Base-by-base conservation (phyloP, 2,113 vertebrate species). In the Cercopithecus mona region DNA sequence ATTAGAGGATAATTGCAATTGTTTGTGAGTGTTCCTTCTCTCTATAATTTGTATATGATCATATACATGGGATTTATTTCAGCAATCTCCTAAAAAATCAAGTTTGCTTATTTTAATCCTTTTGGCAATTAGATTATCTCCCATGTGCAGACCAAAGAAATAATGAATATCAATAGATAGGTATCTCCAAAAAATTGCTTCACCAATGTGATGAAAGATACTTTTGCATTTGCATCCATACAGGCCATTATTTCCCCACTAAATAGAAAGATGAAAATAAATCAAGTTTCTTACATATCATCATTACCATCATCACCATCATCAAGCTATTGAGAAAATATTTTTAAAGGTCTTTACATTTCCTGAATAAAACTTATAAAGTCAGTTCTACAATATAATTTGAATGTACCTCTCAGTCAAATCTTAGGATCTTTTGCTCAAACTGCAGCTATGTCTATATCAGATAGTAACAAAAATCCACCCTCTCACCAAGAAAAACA, bases 261-360 rank as follows among this genome's bases (percentile, higher is more conserved):
- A 96, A 98, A 97, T 30, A 97, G 75, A 88, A 96, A 98, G 95
- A 93, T 88, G 95, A 95, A 98, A 98, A 97, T 96, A 97, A 80
- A 85, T 27, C 87, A 73, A 92, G 70, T 92, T 12, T 97, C 75
- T 88, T 92, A 64, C 2, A 13, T 64, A 64, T 64, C 23, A 59
- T 25, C 57, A 64, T 64, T 25, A 59, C 25, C 57, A 59, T 59
- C 57, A 25, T 59, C 61, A 59, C 57, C 57, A 82, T 18, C 55
- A 61, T 70, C 40, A 83, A 40, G 43, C 13, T 83, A 17, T 35
- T 94, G 93, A 97, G 40, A 92, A 90, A 93, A 48, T 89, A 52
- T 55, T 92, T 66, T 85, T n/a, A 85, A 59, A 90, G n/a, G 48
- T 78, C 40, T 95, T 93, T 78, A 92, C 18, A 88, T 93, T 73